Evolutionary conservation across 2,113 vertebrate species (phyloP), one percentile per base, ranked within the genome.

Genomic region (Alethe diademata): DNA sequence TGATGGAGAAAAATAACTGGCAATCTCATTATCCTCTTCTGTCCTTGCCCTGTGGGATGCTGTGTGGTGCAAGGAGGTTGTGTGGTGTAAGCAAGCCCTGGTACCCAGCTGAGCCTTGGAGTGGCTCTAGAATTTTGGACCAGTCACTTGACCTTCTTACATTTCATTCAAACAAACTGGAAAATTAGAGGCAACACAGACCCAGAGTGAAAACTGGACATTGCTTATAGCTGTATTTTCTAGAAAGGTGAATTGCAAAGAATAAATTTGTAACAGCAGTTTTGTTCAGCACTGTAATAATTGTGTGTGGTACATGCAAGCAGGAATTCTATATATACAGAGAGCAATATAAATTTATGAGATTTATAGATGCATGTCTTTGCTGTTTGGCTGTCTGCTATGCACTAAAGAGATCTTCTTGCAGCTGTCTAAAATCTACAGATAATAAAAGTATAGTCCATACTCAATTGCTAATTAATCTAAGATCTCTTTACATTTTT

Each of bases 401-500:
- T 36, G 19, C 69, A 61, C 64, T 61, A 25, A 61, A 45, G 65
- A 71, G 29, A 26, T 57, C 58, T 87, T 35, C 53, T 81, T 87
- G 38, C 61, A 72, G 65, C 79, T 57, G 19, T 26, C 67, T 80
- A 74, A 93, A 86, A 80, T 14, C 64, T 67, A 73, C 58, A 86
- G 74, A 60, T 94, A 88, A 88, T 92, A 84, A 92, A 89, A 95
- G 22, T 67, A 43, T 20, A 87, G 78, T 36, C 61, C 31, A 25
- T 66, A 47, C 15, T 53, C 57, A 62, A 72, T 29, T 81, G 12
- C 36, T 91, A 80, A 93, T 88, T 86, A 91, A 85, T 83, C 76
- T 83, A 65, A 88, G 56, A 60, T 53, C 31, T 74, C 62, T 91
- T 90, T 87, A 78, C 43, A 67, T 88, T 95, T 93, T 96, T 88